Conservation (phyloP, 2,888 invertebrate species). For the Apamea crenata region DNA sequence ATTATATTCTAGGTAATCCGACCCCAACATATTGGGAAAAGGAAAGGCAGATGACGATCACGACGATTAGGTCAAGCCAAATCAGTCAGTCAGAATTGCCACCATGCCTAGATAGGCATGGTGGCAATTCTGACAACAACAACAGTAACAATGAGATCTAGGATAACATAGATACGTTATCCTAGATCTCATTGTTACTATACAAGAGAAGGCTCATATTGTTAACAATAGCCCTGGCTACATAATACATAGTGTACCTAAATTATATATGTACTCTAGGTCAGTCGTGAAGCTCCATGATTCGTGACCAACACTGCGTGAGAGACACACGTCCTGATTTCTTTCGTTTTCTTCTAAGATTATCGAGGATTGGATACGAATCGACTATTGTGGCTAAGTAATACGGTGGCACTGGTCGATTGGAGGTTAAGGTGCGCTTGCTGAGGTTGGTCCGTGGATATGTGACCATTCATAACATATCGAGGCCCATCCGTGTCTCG, state of each 20-base stretch:
- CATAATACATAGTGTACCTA: conserved; percentile 37
- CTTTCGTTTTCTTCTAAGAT: conserved; percentile 38
- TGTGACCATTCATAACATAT: neutral
- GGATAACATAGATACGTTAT: neutral
- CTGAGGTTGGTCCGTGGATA: neutral
- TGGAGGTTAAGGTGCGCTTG: neutral
- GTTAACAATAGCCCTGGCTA: conserved; percentile 47
- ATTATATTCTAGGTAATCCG: neutral
- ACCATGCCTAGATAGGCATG: too few relatives aligned
- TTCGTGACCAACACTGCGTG: conserved; percentile 73
- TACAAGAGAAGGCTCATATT: conserved; percentile 25
- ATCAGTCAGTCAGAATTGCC: conserved; percentile 9
- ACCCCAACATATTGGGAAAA: neutral
- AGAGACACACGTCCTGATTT: conserved; percentile 70
- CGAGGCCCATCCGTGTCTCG: neutral
- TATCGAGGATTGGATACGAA: conserved; percentile 42
- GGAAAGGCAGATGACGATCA: neutral
- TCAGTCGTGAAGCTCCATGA: conserved; percentile 35
- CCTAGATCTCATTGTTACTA: conserved; percentile 10
- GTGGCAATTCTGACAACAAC: too few relatives aligned
- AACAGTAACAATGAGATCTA: too few relatives aligned
- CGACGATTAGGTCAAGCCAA: neutral
- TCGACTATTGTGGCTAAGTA: neutral
- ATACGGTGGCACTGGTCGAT: neutral
- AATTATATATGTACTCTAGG: conserved; percentile 34